These are phyloP conservation scores for Rhyacichthys aspro DNA, from an alignment of 2,797 vertebrate genomes.

Conservation along the genomic window DNA sequence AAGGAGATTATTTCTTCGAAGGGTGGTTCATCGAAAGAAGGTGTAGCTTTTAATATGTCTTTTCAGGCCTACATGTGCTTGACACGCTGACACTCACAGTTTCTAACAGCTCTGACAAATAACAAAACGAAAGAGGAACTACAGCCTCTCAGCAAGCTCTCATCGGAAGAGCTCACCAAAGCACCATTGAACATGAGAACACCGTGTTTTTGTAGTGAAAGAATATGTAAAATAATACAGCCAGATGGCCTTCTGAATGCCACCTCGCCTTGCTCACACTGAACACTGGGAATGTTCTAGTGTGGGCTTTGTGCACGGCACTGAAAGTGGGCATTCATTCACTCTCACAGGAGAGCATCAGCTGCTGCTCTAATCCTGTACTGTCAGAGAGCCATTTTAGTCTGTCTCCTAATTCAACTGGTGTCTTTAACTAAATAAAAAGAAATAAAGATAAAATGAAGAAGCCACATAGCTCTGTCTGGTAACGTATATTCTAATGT, in stretches of 20 bases:
- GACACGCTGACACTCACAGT: slow-evolving; percentile 53
- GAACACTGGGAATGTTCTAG: slow-evolving; percentile 82
- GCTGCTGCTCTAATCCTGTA: slow-evolving; percentile 59
- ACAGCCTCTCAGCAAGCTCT: slow-evolving; percentile 63
- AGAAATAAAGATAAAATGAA: not conserved
- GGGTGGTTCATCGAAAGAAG: slow-evolving; percentile 18
- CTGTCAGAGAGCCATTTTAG: slow-evolving; percentile 21
- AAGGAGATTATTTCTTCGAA: slow-evolving; percentile 36
- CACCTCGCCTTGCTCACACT: slow-evolving; percentile 69
- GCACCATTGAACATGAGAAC: slow-evolving; percentile 79
- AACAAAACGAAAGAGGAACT: slow-evolving; percentile 78
- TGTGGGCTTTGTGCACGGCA: slow-evolving; percentile 75
- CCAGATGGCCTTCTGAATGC: slow-evolving; percentile 84
- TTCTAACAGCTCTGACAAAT: slow-evolving; percentile 65
- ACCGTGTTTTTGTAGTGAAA: slow-evolving; percentile 78
- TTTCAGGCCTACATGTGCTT: slow-evolving; percentile 36
- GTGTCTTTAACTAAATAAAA: slow-evolving; percentile 5
- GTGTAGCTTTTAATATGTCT: slow-evolving; percentile 39
- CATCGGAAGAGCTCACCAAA: slow-evolving; percentile 65
- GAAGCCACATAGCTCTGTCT: not conserved
- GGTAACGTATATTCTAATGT: not conserved
- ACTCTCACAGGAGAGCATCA: slow-evolving; percentile 69
- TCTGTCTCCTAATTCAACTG: slow-evolving; percentile 2
- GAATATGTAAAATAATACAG: slow-evolving; percentile 87
- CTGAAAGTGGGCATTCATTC: slow-evolving; percentile 80